Percentiles rank a stretch among this genome's conserved stretches.
phyloP scores from a whole-genome alignment of 2,113 vertebrate genomes.

The Typhlomys cinereus region DNA sequence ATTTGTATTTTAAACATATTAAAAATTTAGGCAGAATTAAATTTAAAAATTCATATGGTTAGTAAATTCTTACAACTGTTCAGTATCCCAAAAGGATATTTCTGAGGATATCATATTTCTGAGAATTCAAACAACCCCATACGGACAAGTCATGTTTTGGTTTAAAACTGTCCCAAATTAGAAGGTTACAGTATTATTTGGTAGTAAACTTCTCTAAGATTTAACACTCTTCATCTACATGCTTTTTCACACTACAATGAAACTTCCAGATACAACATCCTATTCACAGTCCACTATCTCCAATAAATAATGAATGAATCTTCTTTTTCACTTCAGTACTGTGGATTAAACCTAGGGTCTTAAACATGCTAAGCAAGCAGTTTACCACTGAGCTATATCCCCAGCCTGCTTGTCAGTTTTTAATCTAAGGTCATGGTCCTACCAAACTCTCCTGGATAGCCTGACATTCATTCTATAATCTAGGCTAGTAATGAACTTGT shows the following conservation, averaged over 20 bases:
- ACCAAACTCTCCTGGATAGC: not conserved
- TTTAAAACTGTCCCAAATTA: slow-evolving; percentile 24
- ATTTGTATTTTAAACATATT: slow-evolving; percentile 51
- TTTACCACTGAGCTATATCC: not conserved
- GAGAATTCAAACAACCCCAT: not conserved
- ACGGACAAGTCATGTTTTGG: not conserved
- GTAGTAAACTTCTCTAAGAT: not conserved
- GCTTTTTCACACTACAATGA: not conserved
- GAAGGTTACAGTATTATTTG: not conserved
- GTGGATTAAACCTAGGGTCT: not conserved
- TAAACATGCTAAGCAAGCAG: not conserved
- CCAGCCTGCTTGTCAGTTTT: not conserved
- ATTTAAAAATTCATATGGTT: slow-evolving; percentile 14
- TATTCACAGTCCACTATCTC: slow-evolving; percentile 8
- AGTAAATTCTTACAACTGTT: slow-evolving; percentile 1
- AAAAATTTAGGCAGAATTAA: slow-evolving; percentile 31
- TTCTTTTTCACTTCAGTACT: not conserved
- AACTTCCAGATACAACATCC: not conserved
- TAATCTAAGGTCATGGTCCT: not conserved
- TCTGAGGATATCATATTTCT: not conserved
- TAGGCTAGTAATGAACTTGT: not conserved
- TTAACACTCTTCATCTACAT: slow-evolving; percentile 5
- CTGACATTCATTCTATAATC: not conserved
- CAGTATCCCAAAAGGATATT: not conserved
- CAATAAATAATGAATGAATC: not conserved